Evolutionary conservation across 2,888 invertebrate species (phyloP), one percentile per base, ranked within the genome.

Genomic region (Nesidiocoris tenuis): DNA sequence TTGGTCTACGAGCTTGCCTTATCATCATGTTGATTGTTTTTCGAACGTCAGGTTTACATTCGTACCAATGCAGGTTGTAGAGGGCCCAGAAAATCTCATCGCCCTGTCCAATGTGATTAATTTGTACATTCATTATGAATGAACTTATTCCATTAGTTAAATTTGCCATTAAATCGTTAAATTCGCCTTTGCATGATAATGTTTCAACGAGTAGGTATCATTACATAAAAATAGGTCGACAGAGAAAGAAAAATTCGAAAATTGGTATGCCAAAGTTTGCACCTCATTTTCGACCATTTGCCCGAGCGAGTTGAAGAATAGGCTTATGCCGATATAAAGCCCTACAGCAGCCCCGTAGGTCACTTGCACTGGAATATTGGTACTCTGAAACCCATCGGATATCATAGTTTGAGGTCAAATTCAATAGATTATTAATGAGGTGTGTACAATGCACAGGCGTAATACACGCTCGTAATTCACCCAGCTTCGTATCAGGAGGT

Each of bases 1-100:
- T 25, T 0, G 75, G 75, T 17, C 18, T 59, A 0, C 55, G 59
- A 12, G 67, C 75, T 21, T 75, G 75, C 0, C 24, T 61, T 21
- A 75, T 59, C 75, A 75, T 75, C 75, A 74, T 56, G 9, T 54
- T 74, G 54, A 75, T 7, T 3, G 56, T 54, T 23, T 61, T 75
- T n/a, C 75, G 12, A 2, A 23, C 54, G 2, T n/a, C 5, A 0
- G 75, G 75, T 12, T 16, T 17, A n/a, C 23, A 64, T 18, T 24
- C 24, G 57, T 65, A 65, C 74, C 74, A 74, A 0, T 18, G 65
- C 0, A 74, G 21, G 12, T 22, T 61, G 65, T 75, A 75, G 1
- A 75, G 16, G 5, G 67, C 75, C 18, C 61, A 23, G 55, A 75
- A 75, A 18, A 75, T 19, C 67, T 75, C 67, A 9, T 67, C 68